phyloP scores from a whole-genome alignment of 1,140 invertebrate genomes.

The Euura saliciscinereae region DNA sequence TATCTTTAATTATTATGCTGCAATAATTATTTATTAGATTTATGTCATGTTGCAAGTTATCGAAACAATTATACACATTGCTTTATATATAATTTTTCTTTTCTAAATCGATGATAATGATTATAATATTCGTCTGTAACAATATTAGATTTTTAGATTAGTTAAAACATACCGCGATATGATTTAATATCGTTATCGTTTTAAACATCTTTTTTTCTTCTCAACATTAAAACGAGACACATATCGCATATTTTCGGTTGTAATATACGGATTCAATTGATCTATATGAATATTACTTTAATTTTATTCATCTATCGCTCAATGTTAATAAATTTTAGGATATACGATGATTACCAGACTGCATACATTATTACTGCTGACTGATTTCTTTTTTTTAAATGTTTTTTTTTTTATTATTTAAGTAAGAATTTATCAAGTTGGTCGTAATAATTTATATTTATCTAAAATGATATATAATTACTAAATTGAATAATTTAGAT shows the following conservation, averaged over 20 bases:
- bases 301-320: not conserved
- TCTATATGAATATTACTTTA: too few relatives aligned
- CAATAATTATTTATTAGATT: not conserved
- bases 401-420: not conserved
- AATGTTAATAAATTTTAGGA: not conserved
- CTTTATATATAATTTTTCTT: not conserved
- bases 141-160: not conserved
- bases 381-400: not conserved
- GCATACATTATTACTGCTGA: not conserved
- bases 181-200: not conserved
- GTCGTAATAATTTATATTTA: not conserved
- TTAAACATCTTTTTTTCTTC: not conserved
- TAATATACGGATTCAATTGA: not conserved
- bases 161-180: not conserved
- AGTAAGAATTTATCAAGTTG: not conserved
- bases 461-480: conserved; percentile 2
- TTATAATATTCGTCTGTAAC: not conserved
- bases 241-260: not conserved
- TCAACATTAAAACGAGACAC: not conserved
- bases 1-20: not conserved
- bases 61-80: not conserved
- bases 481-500: not conserved
- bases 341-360: not conserved
- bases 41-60: not conserved
- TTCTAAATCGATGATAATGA: not conserved